phyloP scores from a whole-genome alignment of 2,797 vertebrate species.

The Hydrocynus forskahlii region DNA sequence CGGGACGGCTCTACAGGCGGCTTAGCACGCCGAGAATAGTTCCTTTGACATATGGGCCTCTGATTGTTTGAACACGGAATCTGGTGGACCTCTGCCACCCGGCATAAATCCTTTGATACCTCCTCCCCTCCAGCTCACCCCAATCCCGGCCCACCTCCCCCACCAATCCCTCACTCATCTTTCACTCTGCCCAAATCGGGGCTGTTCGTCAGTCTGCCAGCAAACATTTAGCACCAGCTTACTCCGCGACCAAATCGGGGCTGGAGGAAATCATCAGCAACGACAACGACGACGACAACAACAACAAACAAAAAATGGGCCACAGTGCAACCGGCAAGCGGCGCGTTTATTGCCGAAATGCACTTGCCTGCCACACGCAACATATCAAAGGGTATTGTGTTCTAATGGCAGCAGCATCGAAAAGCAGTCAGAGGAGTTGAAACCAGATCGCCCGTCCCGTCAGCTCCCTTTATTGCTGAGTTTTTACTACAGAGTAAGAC shows the following conservation, averaged over 20 bases:
- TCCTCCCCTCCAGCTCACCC: conserved; percentile 43
- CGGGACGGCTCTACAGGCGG: conserved; percentile 67
- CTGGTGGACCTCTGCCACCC: conserved; percentile 75
- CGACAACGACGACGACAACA: conserved; percentile 57
- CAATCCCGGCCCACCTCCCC: conserved; percentile 22
- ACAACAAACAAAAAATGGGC: conserved; percentile 53
- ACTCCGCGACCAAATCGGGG: conserved; percentile 70
- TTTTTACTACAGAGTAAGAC: conserved; percentile 76
- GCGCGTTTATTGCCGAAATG: conserved; percentile 41
- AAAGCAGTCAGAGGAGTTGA: conserved; percentile 66
- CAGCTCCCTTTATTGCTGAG: conserved; percentile 79
- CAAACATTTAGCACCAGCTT: conserved; percentile 70
- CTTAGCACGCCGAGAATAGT: conserved; percentile 78
- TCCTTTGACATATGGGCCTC: conserved; percentile 76
- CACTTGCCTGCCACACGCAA: conserved; percentile 44
- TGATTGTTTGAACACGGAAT: conserved; percentile 83
- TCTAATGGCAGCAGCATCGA: conserved; percentile 68
- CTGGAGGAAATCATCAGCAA: conserved; percentile 56
- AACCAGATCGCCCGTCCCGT: conserved; percentile 58
- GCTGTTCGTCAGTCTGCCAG: conserved; percentile 68
- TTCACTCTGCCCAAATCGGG: conserved; percentile 68
- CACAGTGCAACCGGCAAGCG: conserved; percentile 54
- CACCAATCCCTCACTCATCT: conserved; percentile 69
- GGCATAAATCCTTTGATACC: conserved; percentile 74
- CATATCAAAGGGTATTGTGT: conserved; percentile 54